A percentile compares a stretch with the other conserved stretches of the same genome.
Conservation (phyloP, 2,113 vertebrate species). For the Embiotoca jacksoni region DNA sequence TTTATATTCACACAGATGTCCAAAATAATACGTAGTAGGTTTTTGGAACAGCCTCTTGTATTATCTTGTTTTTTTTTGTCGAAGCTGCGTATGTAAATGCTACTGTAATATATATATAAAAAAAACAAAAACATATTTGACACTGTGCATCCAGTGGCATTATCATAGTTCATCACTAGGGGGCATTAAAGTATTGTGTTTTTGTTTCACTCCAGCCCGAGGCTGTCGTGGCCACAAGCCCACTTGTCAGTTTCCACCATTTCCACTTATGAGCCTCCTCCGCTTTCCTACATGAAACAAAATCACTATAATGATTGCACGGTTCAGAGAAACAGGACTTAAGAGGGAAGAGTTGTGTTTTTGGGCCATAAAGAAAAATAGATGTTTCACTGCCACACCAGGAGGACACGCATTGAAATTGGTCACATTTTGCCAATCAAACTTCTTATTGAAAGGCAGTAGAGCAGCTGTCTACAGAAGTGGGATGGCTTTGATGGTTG, state of each 20-base stretch:
- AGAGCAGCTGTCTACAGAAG: neutral
- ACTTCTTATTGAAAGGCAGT: neutral
- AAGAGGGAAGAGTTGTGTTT: constrained; percentile 20
- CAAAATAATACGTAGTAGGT: neutral
- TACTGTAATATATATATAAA: too few relatives aligned
- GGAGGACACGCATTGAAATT: constrained; percentile 7
- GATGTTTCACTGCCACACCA: neutral
- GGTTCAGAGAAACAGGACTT: constrained; percentile 32
- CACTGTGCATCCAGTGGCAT: neutral
- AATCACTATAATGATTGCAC: constrained; percentile 49
- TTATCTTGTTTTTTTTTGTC: too few relatives aligned
- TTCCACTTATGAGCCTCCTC: constrained; percentile 46
- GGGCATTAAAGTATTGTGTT: constrained; percentile 61
- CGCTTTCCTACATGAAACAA: constrained; percentile 49
- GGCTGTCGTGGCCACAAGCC: constrained; percentile 41
- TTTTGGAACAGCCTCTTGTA: too few relatives aligned
- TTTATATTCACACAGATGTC: neutral
- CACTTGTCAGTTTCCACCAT: constrained; percentile 45
- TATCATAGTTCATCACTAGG: constrained; percentile 55
- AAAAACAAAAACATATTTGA: neutral
- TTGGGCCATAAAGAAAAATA: neutral
- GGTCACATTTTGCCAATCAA: neutral
- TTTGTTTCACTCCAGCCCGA: neutral
- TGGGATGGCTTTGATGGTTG: neutral
- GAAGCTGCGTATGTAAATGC: too few relatives aligned